Evolutionary conservation across 2,113 vertebrate species (phyloP), one percentile per base, ranked within the genome.

Genomic region (Sphyrna mokarran): DNA sequence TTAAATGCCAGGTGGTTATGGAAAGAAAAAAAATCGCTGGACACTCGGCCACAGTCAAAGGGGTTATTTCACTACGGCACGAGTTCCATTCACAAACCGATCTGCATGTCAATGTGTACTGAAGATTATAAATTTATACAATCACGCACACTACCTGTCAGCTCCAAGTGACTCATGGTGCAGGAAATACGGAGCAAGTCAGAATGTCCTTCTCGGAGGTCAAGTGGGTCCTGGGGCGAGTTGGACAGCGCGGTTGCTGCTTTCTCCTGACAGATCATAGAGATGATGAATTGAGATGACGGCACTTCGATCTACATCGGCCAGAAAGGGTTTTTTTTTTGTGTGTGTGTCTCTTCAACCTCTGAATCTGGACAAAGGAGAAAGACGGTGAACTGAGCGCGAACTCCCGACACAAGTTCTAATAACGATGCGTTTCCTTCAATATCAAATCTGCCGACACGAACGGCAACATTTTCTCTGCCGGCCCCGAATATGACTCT

Each of bases 141-240:
- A 40, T 69, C 96, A 61, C 22, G 37, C 66, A 3, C 33, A 68
- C 14, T 40, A 97, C 97, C 97, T 66, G 96, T 96, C 69, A 96
- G 94, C 11, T 96, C 96, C 63, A 97, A 96, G 95, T 97, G 96
- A 26, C 90, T 83, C 96, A 97, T 97, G 37, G 97, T 96, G 85
- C 68, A 89, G 93, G 96, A 95, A 78, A 97, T 95, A 48, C 95
- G 95, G 54, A 76, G 66, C 10, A 96, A 95, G 66, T 96, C 95
- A 63, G 96, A 94, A 4, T 96, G 43, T 23, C 95, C 95, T 29
- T 96, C 96, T 29, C 33, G 90, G 95, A 22, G 80, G 89, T 66
- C 89, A n/a, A 37, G 89, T 14, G 78, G 95, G 6, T 96, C 96
- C 96, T 95, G 95, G 76, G 70, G 80, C 37, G 20, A 87, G 90